Conservation (phyloP, 1,140 invertebrate species). For the Leptinotarsa texana region DNA sequence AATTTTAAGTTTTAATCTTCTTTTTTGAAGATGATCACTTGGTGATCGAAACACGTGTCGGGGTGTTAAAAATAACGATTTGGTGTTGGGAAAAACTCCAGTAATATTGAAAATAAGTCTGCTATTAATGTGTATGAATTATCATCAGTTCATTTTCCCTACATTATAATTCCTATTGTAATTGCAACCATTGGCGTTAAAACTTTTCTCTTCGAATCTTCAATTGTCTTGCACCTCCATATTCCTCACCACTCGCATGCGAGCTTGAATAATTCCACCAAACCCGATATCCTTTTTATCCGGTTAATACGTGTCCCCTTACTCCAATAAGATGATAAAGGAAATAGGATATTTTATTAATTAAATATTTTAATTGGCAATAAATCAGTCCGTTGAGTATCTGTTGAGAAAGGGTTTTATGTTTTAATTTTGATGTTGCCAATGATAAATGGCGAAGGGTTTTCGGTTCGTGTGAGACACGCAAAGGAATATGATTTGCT, state of each 20-base stretch:
- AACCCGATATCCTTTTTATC: conserved; percentile 1
- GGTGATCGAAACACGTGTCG: no score
- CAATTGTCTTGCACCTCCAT: not conserved
- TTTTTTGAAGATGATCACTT: no score
- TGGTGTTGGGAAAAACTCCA: no score
- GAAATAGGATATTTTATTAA: conserved; percentile 4
- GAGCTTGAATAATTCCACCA: not conserved
- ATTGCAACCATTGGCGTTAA: not conserved
- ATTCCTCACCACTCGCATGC: not conserved
- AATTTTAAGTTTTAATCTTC: no score
- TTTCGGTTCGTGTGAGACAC: not conserved
- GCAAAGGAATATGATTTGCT: no score
- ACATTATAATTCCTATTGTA: not conserved
- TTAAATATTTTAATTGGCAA: conserved; percentile 7
- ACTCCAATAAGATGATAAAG: conserved; percentile 4
- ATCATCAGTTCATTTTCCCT: no score
- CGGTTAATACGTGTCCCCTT: not conserved
- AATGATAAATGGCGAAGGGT: not conserved
- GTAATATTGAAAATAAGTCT: no score
- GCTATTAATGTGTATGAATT: no score
- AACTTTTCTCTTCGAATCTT: not conserved
- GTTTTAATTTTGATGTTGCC: conserved; percentile 4
- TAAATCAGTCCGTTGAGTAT: conserved; percentile 6
- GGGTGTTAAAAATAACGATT: no score
- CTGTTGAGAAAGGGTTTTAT: not conserved